Evolutionary conservation across 2,797 vertebrate genomes (phyloP).

Genomic region (Rousettus madagascariensis): DNA sequence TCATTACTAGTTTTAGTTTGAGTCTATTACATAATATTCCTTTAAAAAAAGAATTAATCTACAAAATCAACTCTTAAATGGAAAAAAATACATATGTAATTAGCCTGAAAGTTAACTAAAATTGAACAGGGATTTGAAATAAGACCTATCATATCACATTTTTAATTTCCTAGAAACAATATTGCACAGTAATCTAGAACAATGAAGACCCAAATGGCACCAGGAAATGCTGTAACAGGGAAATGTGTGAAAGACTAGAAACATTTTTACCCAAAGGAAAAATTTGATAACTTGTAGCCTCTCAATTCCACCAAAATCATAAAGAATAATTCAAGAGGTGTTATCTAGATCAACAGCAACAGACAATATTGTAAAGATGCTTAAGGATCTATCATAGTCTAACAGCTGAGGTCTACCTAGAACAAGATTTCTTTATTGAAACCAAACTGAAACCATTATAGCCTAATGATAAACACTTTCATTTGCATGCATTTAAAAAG

Average conservation of each 20-base stretch:
- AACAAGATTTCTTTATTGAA: not conserved
- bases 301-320: not conserved
- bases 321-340: slow-evolving; percentile 23
- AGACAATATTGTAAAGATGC: not conserved
- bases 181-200: slow-evolving; percentile 4
- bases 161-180: slow-evolving; percentile 43
- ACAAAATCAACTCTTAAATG: not conserved
- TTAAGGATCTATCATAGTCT: not conserved
- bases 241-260: not conserved
- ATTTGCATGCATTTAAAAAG: not conserved
- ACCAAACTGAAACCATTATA: not conserved
- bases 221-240: not conserved
- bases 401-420: slow-evolving; percentile 7
- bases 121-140: slow-evolving; percentile 50
- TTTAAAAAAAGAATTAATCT: slow-evolving; percentile 54
- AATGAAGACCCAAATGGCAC: not conserved
- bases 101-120: slow-evolving; percentile 45
- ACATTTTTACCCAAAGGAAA: not conserved
- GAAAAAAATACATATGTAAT: not conserved
- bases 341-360: not conserved
- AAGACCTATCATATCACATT: not conserved
- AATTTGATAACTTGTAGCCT: not conserved
- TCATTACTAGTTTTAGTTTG: not conserved
- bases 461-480: not conserved
- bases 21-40: slow-evolving; percentile 1